Evolutionary conservation across 1,140 invertebrate species (phyloP).

Genomic region (Augochlora pura): DNA sequence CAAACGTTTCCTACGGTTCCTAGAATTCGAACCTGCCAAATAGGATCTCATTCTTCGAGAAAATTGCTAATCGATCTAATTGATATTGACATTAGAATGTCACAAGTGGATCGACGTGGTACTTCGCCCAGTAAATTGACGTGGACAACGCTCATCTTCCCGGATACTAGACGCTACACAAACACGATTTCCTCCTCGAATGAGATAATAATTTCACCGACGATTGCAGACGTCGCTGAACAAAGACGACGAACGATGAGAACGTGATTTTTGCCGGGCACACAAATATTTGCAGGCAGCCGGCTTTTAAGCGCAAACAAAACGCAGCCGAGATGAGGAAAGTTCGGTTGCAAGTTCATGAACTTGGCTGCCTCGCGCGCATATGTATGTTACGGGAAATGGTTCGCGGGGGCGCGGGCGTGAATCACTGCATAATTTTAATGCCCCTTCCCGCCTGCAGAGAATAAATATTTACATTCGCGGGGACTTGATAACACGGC

Average conservation of each 20-base stretch:
- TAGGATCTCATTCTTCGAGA: too few species aligned
- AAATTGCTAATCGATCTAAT: too few species aligned
- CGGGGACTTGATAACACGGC: not conserved
- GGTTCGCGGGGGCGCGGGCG: not conserved
- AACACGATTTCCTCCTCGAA: too few species aligned
- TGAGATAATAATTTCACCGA: too few species aligned
- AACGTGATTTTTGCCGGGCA: not conserved
- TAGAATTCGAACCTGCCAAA: too few species aligned
- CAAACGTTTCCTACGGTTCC: too few species aligned
- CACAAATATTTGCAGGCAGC: not conserved
- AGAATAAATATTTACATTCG: conserved; percentile 20
- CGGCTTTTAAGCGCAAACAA: conserved; percentile 19
- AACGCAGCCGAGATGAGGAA: conserved; percentile 26
- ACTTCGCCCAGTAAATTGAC: too few species aligned
- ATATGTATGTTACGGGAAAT: conserved; percentile 7
- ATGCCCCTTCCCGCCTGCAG: not conserved
- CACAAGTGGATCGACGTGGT: too few species aligned
- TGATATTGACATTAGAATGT: too few species aligned
- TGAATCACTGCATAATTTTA: conserved; percentile 19
- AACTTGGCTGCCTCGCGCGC: conserved; percentile 7
- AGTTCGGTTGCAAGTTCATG: conserved; percentile 27
- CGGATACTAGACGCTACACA: too few species aligned
- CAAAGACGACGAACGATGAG: not conserved
- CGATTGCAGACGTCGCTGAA: too few species aligned
- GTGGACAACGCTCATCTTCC: too few species aligned